Conservation (phyloP, 1,140 invertebrate genomes). For the Orius laevigatus region DNA sequence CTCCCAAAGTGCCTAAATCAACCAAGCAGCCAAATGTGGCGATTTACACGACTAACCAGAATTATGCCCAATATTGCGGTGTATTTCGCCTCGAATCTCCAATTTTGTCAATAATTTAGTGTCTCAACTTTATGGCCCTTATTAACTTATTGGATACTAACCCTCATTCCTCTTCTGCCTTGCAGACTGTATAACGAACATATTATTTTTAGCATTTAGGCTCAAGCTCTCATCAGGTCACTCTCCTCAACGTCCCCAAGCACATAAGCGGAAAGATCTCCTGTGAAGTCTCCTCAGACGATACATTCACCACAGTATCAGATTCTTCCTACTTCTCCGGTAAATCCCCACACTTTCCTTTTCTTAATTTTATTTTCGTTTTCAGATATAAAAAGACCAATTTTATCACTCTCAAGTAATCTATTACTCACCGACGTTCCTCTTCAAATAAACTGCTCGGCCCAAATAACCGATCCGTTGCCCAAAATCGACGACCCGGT, state of each 20-base stretch:
- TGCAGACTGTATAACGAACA: no score
- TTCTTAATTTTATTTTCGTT: background rate
- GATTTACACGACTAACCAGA: no score
- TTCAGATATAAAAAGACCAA: constrained; percentile 9
- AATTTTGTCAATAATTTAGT: no score
- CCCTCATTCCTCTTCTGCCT: no score
- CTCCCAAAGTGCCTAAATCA: no score
- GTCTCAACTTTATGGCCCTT: no score
- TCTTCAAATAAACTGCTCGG: constrained; percentile 11
- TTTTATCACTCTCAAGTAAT: constrained; percentile 2
- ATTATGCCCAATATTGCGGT: no score
- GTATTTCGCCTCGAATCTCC: no score
- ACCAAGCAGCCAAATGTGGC: no score
- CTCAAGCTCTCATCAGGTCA: constrained; percentile 20
- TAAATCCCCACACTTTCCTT: no score
- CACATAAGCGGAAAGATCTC: constrained; percentile 26
- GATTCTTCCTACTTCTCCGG: constrained; percentile 50
- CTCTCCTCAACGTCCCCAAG: constrained; percentile 18
- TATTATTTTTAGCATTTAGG: background rate
- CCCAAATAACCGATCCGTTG: constrained; percentile 5
- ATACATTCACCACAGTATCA: constrained; percentile 30
- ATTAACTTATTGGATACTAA: no score
- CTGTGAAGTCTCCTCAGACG: constrained; percentile 30
- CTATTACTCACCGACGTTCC: background rate
- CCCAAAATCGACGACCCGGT: constrained; percentile 11